These are phyloP conservation scores for Sapajus apella DNA, from an alignment of 2,113 vertebrate genomes.

Conservation along the genomic window DNA sequence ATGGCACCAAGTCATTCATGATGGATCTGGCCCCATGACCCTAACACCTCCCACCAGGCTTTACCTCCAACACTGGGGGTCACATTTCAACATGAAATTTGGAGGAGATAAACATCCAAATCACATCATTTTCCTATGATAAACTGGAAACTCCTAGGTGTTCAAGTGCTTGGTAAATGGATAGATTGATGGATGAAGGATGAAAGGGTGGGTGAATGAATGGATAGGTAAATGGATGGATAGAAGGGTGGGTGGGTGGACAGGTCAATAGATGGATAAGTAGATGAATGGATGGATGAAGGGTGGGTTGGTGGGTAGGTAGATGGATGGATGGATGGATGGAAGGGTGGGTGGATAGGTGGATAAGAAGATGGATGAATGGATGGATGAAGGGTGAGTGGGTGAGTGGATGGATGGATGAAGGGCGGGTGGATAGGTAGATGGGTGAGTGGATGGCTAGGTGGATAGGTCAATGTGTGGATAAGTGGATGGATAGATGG, in stretches of 20 bases:
- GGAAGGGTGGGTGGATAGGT: neutral
- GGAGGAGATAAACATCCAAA: too few relatives aligned
- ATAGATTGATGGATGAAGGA: neutral
- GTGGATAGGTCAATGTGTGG: too few relatives aligned
- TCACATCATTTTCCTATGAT: neutral
- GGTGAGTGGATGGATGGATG: neutral
- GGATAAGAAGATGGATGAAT: accelerated
- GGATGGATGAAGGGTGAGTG: too few relatives aligned
- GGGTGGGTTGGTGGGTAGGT: neutral
- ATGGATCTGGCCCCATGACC: too few relatives aligned
- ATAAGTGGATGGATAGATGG: neutral
- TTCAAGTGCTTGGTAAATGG: neutral
- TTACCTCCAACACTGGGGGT: too few relatives aligned
- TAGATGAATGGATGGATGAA: neutral
- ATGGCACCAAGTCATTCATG: too few relatives aligned
- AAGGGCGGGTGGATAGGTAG: too few relatives aligned
- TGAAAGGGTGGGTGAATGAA: too few relatives aligned
- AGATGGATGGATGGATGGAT: neutral
- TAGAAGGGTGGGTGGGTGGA: neutral
- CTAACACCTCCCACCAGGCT: too few relatives aligned
- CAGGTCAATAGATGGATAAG: too few relatives aligned
- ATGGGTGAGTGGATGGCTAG: neutral
- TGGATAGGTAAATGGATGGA: neutral
- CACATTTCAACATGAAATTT: too few relatives aligned
- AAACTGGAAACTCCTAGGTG: neutral